Evolutionary conservation across 2,113 vertebrate genomes (phyloP).

Genomic region (Hypanus sabinus): DNA sequence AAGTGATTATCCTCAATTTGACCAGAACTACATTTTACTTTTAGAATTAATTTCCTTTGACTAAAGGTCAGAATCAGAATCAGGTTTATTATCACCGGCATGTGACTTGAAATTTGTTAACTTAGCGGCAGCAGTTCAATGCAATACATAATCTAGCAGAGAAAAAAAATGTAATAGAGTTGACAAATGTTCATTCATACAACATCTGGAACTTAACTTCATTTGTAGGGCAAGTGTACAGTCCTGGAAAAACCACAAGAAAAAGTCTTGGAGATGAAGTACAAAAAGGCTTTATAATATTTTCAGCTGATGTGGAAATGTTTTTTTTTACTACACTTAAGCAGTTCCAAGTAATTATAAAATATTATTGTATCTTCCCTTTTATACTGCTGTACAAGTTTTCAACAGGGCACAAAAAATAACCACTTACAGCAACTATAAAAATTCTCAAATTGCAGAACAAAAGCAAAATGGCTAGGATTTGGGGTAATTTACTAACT

Average conservation of each 20-base stretch:
- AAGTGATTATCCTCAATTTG: neutral
- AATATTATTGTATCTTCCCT: neutral
- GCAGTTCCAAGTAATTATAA: neutral
- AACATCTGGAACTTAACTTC: neutral
- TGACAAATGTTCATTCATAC: conserved; percentile 32
- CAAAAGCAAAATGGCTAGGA: neutral
- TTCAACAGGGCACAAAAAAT: neutral
- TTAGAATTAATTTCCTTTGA: conserved; percentile 23
- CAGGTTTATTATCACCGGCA: too few species aligned
- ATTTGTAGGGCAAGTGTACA: neutral
- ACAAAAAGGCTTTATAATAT: conserved; percentile 20
- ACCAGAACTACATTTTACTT: neutral
- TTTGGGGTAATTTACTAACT: neutral
- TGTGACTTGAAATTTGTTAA: too few species aligned
- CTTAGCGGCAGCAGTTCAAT: too few species aligned
- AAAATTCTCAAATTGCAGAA: neutral
- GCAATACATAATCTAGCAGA: too few species aligned
- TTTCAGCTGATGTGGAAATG: neutral
- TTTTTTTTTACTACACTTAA: neutral
- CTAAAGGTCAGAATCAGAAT: neutral
- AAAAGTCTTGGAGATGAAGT: neutral
- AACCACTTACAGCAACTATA: too few species aligned
- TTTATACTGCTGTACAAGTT: neutral
- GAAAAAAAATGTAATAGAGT: neutral
- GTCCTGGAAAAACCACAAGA: neutral